Evolutionary conservation across 2,888 invertebrate species (phyloP).

Genomic region (Nomada fucata): DNA sequence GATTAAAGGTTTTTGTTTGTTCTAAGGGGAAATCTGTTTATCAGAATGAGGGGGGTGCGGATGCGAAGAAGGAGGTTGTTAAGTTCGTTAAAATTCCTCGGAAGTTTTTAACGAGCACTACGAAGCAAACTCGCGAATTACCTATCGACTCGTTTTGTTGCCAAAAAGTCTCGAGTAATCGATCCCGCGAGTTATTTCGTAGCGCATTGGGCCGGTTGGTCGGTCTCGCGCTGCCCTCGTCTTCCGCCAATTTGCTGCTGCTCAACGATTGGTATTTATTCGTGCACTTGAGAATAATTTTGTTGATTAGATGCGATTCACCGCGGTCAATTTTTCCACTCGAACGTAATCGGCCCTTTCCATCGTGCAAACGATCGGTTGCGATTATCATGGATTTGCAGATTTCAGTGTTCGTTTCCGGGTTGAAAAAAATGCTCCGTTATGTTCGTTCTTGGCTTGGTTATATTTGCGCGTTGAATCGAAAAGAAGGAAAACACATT

Average conservation of each 20-base stretch:
- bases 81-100: conserved; percentile 29
- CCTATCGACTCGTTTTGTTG: conserved; percentile 1
- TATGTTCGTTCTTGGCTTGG: too few species aligned
- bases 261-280: neutral
- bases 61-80: conserved; percentile 4
- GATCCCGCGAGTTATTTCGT: neutral
- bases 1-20: conserved; percentile 4
- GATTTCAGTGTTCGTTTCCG: too few species aligned
- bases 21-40: conserved; percentile 19
- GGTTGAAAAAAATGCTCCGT: too few species aligned
- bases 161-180: neutral
- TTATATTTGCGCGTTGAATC: too few species aligned
- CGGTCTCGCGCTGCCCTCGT: neutral
- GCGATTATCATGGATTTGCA: too few species aligned
- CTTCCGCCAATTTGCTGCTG: neutral
- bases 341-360: too few species aligned
- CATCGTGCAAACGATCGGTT: too few species aligned
- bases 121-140: conserved; percentile 4
- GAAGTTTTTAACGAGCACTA: conserved; percentile 31
- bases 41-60: neutral
- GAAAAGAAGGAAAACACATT: too few species aligned
- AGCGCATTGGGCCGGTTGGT: neutral
- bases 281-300: neutral
- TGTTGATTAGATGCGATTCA: neutral
- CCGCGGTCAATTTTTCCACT: neutral